Evolutionary conservation across 2,888 invertebrate species (phyloP).

Genomic region (Aphodius sticticus): DNA sequence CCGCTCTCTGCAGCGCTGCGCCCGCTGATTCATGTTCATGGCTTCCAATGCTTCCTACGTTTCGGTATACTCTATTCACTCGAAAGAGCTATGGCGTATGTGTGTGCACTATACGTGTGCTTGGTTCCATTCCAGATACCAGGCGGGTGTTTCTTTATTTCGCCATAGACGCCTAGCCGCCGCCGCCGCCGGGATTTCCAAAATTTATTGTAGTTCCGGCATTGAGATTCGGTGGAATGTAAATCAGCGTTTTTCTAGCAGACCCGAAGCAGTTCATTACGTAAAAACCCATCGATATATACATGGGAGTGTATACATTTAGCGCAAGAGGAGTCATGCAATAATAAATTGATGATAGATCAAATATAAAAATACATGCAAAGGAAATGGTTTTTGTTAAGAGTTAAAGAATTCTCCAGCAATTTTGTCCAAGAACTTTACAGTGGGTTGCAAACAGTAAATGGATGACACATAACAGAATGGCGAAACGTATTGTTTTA

Average conservation of each 20-base stretch:
- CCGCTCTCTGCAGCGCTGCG: conserved; percentile 41
- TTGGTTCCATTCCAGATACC: conserved; percentile 33
- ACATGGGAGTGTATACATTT: too few relatives aligned
- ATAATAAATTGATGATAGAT: too few relatives aligned
- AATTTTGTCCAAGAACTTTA: too few relatives aligned
- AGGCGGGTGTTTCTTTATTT: conserved; percentile 29
- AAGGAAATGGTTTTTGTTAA: too few relatives aligned
- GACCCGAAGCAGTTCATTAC: background rate
- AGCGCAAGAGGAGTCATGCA: too few relatives aligned
- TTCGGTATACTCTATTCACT: conserved; percentile 26
- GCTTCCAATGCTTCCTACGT: conserved; percentile 41
- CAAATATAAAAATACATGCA: too few relatives aligned
- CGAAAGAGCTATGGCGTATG: conserved; percentile 17
- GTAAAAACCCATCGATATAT: background rate
- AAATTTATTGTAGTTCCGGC: conserved; percentile 30
- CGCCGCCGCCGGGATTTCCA: conserved; percentile 26
- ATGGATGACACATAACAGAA: too few relatives aligned
- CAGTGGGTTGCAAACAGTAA: too few relatives aligned
- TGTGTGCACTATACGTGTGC: conserved; percentile 14
- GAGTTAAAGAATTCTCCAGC: too few relatives aligned
- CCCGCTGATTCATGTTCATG: conserved; percentile 51
- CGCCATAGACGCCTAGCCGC: background rate
- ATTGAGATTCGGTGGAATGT: conserved; percentile 31
- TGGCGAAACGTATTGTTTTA: too few relatives aligned
- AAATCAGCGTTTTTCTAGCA: conserved; percentile 23